Evolutionary conservation across 35 echinoderm and acorn worm genomes (phyloP).

Genomic region (Acanthaster planci): DNA sequence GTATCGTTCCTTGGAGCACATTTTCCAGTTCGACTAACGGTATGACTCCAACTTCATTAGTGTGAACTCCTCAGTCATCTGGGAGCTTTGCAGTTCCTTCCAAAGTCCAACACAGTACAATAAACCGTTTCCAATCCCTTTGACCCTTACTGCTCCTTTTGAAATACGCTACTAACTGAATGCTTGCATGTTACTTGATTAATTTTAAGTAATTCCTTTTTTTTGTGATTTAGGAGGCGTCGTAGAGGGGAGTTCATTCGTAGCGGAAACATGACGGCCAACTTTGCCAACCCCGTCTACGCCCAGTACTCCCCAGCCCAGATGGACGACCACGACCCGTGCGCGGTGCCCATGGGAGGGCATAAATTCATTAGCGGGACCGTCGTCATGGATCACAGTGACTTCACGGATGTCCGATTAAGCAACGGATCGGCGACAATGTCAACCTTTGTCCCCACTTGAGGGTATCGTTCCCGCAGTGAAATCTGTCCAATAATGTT

Average conservation of each 20-base stretch:
- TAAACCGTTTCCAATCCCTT: too few relatives aligned
- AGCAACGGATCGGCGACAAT: not conserved
- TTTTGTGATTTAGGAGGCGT: not conserved
- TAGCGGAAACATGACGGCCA: not conserved
- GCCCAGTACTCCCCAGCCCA: not conserved
- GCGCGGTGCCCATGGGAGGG: not conserved
- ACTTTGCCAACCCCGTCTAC: not conserved
- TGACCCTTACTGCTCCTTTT: too few relatives aligned
- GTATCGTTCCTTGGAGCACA: too few relatives aligned
- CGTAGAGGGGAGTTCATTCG: conserved; percentile 9
- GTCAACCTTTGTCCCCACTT: not conserved
- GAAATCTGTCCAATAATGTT: too few relatives aligned
- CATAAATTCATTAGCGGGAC: conserved; percentile 1
- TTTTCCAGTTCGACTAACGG: too few relatives aligned
- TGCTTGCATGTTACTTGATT: too few relatives aligned
- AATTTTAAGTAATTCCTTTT: not conserved
- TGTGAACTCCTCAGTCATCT: too few relatives aligned
- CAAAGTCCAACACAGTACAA: too few relatives aligned
- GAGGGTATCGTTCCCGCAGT: not conserved
- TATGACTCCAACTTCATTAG: too few relatives aligned
- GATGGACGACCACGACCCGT: not conserved
- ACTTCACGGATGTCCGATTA: not conserved
- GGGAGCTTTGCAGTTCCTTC: too few relatives aligned
- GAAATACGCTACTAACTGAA: too few relatives aligned
- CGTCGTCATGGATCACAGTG: conserved; percentile 3